Evolutionary conservation across 2,888 invertebrate species (phyloP), one percentile per base, ranked within the genome.

Genomic region (Agrochola circellaris): DNA sequence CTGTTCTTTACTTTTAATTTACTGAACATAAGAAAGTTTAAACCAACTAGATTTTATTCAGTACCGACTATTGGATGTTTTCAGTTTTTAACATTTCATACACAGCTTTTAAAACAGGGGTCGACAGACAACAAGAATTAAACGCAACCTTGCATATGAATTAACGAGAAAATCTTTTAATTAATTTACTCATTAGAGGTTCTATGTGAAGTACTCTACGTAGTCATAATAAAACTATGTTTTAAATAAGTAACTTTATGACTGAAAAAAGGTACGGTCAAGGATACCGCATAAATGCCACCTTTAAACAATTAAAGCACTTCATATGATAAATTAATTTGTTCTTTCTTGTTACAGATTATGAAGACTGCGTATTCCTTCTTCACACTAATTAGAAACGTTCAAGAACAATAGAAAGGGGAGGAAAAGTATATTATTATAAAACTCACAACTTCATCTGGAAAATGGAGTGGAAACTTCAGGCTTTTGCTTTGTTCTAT

Each of bases 331-430:
- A 56, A 17, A 13, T 58, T n/a, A 2, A 34, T 34, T 48, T 58
- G 34, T 60, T 54, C 20, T 60, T 9, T 73, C 30, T 17, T 73
- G 75, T 83, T 74, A 60, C 94, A 96, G 96, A 95, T 95, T 60
- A 91, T 95, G 89, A 95, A 95, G 86, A 91, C 92, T 0, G 94
- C 95, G 3, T 96, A 95, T 85, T 96, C 95, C 15, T 93, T 95
- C 81, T 95, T 95, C 79, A 91, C 95, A 2, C 82, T 96, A 42
- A 89, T 95, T 23, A 91, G 92, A 81, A 94, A 92, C 67, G 86
- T 94, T 80, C 93, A 92, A 84, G 87, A 89, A 66, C 64, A 79
- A 67, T 80, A 87, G 71, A 34, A 80, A 62, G n/a, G 38, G 38
- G 26, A 66, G 48, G 17, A 64, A 75, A 76, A 58, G 48, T 20